Conservation (phyloP, 2,797 vertebrate species). For the Agapornis canus region DNA sequence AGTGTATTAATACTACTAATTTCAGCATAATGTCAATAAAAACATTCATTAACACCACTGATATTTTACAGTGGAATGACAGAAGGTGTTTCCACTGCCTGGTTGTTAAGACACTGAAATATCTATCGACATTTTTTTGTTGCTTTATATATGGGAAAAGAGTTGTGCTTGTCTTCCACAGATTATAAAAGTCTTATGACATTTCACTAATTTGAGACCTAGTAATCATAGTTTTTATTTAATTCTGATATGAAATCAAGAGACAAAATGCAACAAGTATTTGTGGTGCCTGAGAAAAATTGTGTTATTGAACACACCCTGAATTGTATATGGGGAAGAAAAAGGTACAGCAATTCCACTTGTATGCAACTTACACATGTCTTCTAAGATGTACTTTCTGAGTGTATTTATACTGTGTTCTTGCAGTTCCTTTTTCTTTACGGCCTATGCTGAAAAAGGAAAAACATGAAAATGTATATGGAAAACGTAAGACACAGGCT, state of each 20-base stretch:
- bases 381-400: background rate
- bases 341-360: background rate
- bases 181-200: background rate
- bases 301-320: background rate
- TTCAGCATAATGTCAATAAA: background rate
- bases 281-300: background rate
- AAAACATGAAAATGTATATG: background rate
- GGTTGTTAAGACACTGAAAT: background rate
- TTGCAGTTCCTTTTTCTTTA: background rate
- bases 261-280: background rate
- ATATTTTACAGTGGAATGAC: background rate
- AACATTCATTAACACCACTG: background rate
- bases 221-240: background rate
- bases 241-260: background rate
- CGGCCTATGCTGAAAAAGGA: background rate
- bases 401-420: background rate
- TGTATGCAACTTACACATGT: background rate
- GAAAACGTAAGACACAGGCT: background rate
- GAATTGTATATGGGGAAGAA: background rate
- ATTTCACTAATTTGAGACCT: background rate
- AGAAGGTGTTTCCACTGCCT: background rate
- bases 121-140: background rate
- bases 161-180: background rate
- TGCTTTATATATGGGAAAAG: background rate
- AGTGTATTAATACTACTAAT: background rate